Conservation (phyloP, 2,797 vertebrate genomes). For the Mus caroli region DNA sequence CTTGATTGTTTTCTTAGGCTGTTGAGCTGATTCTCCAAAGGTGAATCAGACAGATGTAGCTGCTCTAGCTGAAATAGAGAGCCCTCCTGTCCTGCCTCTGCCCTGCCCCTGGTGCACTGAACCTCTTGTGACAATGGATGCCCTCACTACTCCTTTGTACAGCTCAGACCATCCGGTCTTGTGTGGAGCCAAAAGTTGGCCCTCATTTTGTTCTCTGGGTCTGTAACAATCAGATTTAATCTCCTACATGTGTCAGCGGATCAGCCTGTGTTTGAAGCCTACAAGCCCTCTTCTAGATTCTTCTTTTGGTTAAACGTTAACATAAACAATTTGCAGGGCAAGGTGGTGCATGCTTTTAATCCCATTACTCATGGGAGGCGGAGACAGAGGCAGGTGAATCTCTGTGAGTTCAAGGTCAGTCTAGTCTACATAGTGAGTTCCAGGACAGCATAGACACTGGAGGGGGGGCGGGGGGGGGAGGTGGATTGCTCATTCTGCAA, state of each 20-base stretch:
- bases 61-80: background rate
- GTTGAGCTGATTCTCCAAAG: background rate
- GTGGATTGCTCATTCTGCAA: background rate
- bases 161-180: background rate
- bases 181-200: background rate
- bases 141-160: background rate
- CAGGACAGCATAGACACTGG: background rate
- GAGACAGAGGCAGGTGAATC: background rate
- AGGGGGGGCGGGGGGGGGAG: fast-evolving
- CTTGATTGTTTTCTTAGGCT: background rate
- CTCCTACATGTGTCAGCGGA: background rate
- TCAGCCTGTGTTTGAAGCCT: background rate
- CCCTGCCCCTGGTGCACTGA: too few relatives aligned
- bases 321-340: background rate
- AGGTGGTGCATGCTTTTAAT: background rate
- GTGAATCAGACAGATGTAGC: background rate
- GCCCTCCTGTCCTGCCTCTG: background rate
- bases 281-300: background rate
- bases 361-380: background rate
- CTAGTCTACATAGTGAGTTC: background rate
- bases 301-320: constrained; percentile 1
- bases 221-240: background rate
- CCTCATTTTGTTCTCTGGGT: background rate
- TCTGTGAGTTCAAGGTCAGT: background rate
- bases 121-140: background rate